These are phyloP conservation scores for Aldrovandia affinis DNA, from an alignment of 2,797 vertebrate genomes.

Conservation along the genomic window DNA sequence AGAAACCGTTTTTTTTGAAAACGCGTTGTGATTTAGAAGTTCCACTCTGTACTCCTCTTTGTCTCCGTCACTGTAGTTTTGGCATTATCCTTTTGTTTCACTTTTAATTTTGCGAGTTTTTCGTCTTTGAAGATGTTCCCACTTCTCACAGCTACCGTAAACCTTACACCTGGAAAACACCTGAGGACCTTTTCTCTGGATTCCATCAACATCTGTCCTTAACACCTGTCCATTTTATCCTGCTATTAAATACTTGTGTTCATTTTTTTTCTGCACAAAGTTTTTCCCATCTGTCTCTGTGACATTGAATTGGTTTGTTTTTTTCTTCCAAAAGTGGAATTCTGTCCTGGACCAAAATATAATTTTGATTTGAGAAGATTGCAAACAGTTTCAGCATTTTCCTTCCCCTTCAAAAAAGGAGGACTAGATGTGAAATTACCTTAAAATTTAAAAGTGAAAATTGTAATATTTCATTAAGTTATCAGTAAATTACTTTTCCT, in stretches of 20 bases:
- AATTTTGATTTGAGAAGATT: neutral
- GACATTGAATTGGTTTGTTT: neutral
- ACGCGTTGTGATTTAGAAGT: neutral
- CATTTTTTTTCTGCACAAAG: neutral
- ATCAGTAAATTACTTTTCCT: constrained; percentile 25
- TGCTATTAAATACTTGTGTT: too few species aligned
- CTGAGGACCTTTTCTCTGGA: neutral
- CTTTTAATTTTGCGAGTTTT: neutral
- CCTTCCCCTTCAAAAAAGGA: neutral
- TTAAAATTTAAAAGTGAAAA: constrained; percentile 13
- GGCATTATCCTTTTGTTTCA: neutral
- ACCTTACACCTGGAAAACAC: neutral
- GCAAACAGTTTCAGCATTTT: neutral
- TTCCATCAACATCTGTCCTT: neutral
- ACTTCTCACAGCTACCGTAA: neutral
- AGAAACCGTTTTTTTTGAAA: neutral
- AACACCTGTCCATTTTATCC: too few species aligned
- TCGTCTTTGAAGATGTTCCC: neutral
- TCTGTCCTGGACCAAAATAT: neutral
- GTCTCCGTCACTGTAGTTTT: neutral
- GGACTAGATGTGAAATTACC: neutral
- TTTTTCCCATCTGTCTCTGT: neutral
- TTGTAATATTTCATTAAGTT: constrained; percentile 23
- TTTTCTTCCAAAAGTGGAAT: neutral
- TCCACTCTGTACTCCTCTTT: neutral